Percentiles rank a stretch among this genome's conserved stretches.
Conservation (phyloP, 2,888 invertebrate genomes). For the Limnephilus lunatus region DNA sequence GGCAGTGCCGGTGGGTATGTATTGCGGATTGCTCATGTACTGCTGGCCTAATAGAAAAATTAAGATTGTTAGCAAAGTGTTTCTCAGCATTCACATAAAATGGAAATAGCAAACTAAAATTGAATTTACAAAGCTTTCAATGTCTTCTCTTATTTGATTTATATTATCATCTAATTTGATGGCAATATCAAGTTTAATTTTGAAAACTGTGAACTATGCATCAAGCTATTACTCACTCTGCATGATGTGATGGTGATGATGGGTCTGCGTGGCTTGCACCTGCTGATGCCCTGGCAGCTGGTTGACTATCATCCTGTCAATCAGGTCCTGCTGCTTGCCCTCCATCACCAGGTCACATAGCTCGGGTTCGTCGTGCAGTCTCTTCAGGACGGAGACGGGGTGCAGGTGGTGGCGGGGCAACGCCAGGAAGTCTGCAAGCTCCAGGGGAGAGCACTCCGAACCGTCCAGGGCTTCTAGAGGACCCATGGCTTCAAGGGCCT, state of each 20-base stretch:
- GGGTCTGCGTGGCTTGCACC: constrained; percentile 54
- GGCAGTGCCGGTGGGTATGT: constrained; percentile 57
- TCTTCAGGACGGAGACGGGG: constrained; percentile 60
- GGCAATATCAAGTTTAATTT: background rate
- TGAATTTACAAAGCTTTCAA: background rate
- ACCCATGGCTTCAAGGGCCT: constrained; percentile 71
- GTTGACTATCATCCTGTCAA: constrained; percentile 61
- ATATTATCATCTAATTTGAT: no score
- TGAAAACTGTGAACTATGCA: no score
- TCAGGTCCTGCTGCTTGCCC: constrained; percentile 59
- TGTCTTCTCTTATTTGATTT: background rate
- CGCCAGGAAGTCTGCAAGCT: constrained; percentile 52
- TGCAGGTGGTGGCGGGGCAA: constrained; percentile 58
- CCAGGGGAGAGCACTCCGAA: constrained; percentile 60
- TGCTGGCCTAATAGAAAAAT: constrained; percentile 52
- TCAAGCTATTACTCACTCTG: constrained; percentile 48
- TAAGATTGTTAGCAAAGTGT: background rate
- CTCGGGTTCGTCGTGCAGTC: constrained; percentile 62
- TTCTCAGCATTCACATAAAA: no score
- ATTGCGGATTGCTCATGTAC: constrained; percentile 59
- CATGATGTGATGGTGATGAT: constrained; percentile 61
- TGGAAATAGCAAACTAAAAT: no score
- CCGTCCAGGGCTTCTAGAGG: constrained; percentile 70
- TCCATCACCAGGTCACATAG: constrained; percentile 60
- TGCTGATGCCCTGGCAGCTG: constrained; percentile 53